These are phyloP conservation scores for Cinclus mexicanus DNA, from an alignment of 2,113 vertebrate species.

Conservation along the genomic window DNA sequence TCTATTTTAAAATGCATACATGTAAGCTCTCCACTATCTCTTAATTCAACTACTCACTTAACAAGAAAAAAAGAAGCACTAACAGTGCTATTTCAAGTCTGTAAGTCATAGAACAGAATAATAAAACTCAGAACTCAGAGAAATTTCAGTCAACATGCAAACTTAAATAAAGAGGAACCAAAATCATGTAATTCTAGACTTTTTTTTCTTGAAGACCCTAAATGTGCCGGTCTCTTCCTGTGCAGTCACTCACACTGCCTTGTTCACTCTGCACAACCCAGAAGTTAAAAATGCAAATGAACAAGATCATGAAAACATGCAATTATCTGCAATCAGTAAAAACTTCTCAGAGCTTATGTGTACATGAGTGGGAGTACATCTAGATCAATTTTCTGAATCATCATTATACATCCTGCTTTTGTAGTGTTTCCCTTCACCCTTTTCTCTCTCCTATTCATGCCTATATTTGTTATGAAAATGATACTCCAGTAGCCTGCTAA, in stretches of 20 bases:
- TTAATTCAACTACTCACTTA: background rate
- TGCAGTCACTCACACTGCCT: background rate
- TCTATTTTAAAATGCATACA: background rate
- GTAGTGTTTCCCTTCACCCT: background rate
- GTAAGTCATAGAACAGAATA: background rate
- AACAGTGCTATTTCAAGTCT: background rate
- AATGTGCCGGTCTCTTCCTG: background rate
- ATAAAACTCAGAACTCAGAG: background rate
- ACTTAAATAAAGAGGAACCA: background rate
- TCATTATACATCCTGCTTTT: background rate
- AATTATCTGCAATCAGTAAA: slow-evolving; percentile 3
- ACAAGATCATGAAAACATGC: background rate
- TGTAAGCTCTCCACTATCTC: background rate
- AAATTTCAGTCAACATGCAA: background rate
- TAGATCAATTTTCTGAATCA: background rate
- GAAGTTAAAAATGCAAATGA: background rate
- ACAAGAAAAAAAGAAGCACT: background rate
- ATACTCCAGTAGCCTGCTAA: background rate
- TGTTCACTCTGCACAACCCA: background rate
- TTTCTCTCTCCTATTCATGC: background rate
- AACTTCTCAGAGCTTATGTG: background rate
- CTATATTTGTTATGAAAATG: background rate
- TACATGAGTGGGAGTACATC: background rate
- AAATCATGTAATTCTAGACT: background rate
- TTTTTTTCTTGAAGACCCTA: background rate